A percentile compares a stretch with the other conserved stretches of the same genome.
phyloP scores from a whole-genome alignment of 2,888 invertebrate species.

The Tetropium fuscum region DNA sequence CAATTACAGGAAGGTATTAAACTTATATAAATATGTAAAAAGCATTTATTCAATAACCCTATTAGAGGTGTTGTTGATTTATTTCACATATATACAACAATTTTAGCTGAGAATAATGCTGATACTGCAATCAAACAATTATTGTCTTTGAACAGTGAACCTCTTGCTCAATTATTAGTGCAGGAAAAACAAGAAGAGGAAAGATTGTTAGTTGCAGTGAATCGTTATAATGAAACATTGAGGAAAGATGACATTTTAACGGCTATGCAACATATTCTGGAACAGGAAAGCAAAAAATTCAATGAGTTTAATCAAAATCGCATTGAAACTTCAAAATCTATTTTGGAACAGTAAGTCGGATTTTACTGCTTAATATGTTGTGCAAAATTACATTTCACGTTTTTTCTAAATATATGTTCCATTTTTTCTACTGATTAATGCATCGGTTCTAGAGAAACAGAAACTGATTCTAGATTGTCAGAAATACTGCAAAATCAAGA shows the following conservation, averaged over 20 bases:
- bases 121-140: constrained; percentile 76
- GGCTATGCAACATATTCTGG: constrained; percentile 78
- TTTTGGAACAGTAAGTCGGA: constrained; percentile 72
- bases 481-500: constrained; percentile 74
- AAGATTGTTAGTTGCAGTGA: constrained; percentile 71
- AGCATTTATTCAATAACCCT: no score
- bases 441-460: constrained; percentile 68
- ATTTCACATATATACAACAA: no score
- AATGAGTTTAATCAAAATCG: constrained; percentile 73
- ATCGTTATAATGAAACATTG: constrained; percentile 70
- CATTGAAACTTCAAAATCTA: constrained; percentile 70
- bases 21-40: background rate
- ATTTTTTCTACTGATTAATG: background rate
- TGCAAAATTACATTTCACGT: background rate
- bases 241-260: constrained; percentile 77
- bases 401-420: no score
- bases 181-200: constrained; percentile 77
- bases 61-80: no score
- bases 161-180: constrained; percentile 74
- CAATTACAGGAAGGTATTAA: constrained; percentile 70
- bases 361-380: background rate
- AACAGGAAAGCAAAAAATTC: constrained; percentile 75
- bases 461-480: constrained; percentile 71
- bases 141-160: constrained; percentile 72
- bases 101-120: constrained; percentile 74